Evolutionary conservation across 2,888 invertebrate genomes (phyloP).

Genomic region (Chironomus riparius): DNA sequence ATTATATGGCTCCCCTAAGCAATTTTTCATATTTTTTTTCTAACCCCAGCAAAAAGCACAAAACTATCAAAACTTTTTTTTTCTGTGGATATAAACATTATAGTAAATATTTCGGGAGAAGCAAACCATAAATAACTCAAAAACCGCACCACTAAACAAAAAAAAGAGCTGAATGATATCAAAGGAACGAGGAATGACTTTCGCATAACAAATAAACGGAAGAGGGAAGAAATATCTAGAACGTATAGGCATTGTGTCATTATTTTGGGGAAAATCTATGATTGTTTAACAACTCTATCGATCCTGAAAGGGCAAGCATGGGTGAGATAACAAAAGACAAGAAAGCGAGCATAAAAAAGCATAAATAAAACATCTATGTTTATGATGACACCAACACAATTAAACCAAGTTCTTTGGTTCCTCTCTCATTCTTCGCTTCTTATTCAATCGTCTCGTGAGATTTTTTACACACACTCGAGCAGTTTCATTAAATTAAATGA

Average conservation of each 20-base stretch:
- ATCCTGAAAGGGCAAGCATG: neutral
- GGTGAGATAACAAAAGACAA: no score
- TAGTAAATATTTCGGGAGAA: neutral
- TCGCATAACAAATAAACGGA: neutral
- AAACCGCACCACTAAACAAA: neutral
- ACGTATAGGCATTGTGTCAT: no score
- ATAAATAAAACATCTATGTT: neutral
- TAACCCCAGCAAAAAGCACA: neutral
- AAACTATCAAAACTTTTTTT: neutral
- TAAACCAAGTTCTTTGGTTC: neutral
- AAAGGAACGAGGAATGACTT: neutral
- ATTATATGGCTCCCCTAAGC: neutral
- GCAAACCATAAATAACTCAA: neutral
- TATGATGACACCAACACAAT: conserved; percentile 1
- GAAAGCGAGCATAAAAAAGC: neutral
- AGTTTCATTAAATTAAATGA: conserved; percentile 7
- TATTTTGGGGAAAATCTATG: conserved; percentile 8
- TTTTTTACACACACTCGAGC: neutral
- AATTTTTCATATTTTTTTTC: neutral
- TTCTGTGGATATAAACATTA: neutral
- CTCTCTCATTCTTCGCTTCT: neutral
- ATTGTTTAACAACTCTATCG: conserved; percentile 23
- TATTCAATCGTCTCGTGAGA: neutral
- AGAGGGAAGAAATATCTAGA: neutral
- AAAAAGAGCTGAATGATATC: neutral